Conservation (phyloP, 2,888 invertebrate species). For the Drosophila kambysellisi region DNA sequence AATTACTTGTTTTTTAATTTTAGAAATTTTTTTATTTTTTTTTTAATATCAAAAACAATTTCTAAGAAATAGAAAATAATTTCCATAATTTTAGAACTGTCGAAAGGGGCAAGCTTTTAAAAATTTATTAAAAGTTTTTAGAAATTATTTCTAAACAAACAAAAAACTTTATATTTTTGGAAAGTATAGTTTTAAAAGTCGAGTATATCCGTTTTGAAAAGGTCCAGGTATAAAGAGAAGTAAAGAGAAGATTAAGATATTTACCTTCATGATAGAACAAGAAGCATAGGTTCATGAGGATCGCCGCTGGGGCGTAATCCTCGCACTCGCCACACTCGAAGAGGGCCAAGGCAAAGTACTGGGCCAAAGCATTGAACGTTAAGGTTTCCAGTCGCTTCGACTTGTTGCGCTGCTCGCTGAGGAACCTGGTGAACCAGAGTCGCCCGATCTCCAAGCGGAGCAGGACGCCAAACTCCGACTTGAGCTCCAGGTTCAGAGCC, state of each 20-base stretch:
- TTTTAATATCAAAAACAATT: too few species aligned
- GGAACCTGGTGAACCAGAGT: conserved; percentile 89
- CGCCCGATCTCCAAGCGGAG: conserved; percentile 88
- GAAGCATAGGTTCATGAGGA: conserved; percentile 91
- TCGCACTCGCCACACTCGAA: conserved; percentile 91
- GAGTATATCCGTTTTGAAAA: not conserved
- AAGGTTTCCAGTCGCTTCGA: conserved; percentile 88
- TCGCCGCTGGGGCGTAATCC: conserved; percentile 90
- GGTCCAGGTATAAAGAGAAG: not conserved
- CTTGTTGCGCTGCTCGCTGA: conserved; percentile 88
- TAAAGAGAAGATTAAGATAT: not conserved
- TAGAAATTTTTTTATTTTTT: too few species aligned
- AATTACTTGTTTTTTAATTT: too few species aligned
- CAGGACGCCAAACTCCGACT: conserved; percentile 89
- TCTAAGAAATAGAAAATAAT: too few species aligned
- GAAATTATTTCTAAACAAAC: too few species aligned
- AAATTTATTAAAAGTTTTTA: too few species aligned
- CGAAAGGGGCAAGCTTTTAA: too few species aligned
- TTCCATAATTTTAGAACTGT: too few species aligned
- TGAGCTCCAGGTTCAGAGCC: conserved; percentile 87
- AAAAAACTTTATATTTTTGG: too few species aligned
- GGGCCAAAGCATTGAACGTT: conserved; percentile 89
- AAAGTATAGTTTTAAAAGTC: not conserved
- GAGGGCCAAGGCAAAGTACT: conserved; percentile 89
- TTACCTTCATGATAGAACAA: conserved; percentile 90